Base-by-base conservation (phyloP, 2,888 invertebrate genomes). In the Tenthredo scrophulariae region DNA sequence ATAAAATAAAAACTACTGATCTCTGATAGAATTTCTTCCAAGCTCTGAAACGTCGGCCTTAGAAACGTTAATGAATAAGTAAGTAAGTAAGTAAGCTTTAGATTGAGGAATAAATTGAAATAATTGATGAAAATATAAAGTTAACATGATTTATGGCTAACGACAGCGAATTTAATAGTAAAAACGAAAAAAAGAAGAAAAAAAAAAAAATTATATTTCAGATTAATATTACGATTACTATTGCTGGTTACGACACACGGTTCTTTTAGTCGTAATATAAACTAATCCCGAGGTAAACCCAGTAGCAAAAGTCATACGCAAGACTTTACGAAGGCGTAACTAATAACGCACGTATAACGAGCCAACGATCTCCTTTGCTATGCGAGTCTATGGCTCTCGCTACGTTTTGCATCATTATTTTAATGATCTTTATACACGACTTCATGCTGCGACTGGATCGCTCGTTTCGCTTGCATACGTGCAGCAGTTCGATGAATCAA, bases 371-470 rank as follows among this genome's bases (percentile, higher is more conserved):
- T 75, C 67, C n/a, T 26, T 13, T 37, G 13, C 67, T 33, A 22
- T 33, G 18, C 40, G 43, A 62, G 62, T 77, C 22, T 84, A 84
- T 50, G 79, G 6, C 65, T 29, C 65, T 67, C 46, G 37, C 29
- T 75, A 13, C 80, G 80, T 82, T 84, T 84, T 75, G 50, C 75
- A 50, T 85, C 84, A 46, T 85, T 85, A 85, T 85, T 67, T 75
- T 79, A 75, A 84, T 84, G 84, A 74, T 62, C 58, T 77, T 50
- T 33, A 40, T 77, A 77, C 77, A 33, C n/a, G 77, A 54, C 29
- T 77, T 77, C 77, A 54, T 54, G 54, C 77, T 33, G 77, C 33
- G 33, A 77, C 77, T 54, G 29, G 9, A 50, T 50, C 77, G 33
- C 29, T 77, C 29, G 54, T 54, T 77, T 77, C 50, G 33, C 54